These are phyloP conservation scores for Oophaga pumilio DNA, from an alignment of 2,113 vertebrate genomes.

Conservation along the genomic window DNA sequence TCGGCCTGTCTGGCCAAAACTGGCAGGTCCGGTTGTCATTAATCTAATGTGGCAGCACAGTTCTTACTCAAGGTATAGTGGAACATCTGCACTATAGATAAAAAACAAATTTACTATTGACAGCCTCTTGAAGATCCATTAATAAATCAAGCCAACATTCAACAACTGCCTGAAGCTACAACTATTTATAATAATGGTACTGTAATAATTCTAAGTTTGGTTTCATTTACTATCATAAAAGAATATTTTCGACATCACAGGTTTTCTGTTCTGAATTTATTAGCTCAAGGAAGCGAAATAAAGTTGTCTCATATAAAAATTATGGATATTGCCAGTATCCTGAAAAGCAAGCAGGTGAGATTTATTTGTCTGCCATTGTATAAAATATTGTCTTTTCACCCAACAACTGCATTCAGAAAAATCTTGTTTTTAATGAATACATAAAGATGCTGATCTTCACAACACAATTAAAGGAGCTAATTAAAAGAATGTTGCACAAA, in stretches of 20 bases:
- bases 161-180: background rate
- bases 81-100: too few relatives aligned
- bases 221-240: background rate
- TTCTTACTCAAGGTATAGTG: background rate
- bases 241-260: background rate
- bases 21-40: too few relatives aligned
- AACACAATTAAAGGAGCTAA: conserved; percentile 56
- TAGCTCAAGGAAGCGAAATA: background rate
- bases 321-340: background rate
- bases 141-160: background rate
- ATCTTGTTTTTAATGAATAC: conserved; percentile 41
- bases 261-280: background rate
- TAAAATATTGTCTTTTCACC: background rate
- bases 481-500: conserved; percentile 47
- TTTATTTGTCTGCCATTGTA: background rate
- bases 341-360: background rate
- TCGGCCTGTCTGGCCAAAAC: too few relatives aligned
- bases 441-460: conserved; percentile 43
- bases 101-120: background rate
- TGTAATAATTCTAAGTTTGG: background rate
- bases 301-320: background rate
- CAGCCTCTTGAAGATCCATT: background rate
- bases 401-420: conserved; percentile 31
- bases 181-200: background rate
- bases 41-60: too few relatives aligned